Evolutionary conservation across 2,797 vertebrate species (phyloP).

Genomic region (Gymnothorax javanicus): DNA sequence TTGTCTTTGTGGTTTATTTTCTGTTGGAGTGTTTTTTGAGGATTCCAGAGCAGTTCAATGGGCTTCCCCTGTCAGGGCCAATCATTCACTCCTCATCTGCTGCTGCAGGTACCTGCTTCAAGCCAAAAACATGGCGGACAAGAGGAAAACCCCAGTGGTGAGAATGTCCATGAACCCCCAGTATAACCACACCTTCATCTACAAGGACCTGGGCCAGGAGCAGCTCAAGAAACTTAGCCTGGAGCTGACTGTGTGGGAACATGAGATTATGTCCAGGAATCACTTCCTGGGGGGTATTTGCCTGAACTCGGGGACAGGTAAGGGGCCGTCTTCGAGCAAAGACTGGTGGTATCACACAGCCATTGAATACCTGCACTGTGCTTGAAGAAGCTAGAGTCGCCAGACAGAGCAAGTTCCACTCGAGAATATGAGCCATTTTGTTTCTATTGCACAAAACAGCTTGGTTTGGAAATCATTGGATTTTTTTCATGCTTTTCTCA

Average conservation of each 20-base stretch:
- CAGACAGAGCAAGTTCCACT: too few species aligned
- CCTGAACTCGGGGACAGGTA: constrained; percentile 86
- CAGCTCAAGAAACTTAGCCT: constrained; percentile 84
- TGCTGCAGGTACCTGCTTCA: constrained; percentile 83
- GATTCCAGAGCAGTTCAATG: background rate
- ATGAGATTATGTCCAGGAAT: constrained; percentile 87
- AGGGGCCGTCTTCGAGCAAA: background rate
- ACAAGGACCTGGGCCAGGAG: constrained; percentile 79
- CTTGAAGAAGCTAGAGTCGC: too few species aligned
- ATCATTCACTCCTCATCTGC: background rate
- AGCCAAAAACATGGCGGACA: constrained; percentile 78
- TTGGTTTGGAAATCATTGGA: too few species aligned
- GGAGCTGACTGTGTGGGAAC: constrained; percentile 94
- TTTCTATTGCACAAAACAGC: too few species aligned
- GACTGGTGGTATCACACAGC: background rate
- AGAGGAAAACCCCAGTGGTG: constrained; percentile 88
- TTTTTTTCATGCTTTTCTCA: too few species aligned
- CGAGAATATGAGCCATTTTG: too few species aligned
- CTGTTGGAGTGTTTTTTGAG: too few species aligned
- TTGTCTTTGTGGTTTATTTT: too few species aligned
- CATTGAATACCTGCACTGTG: background rate
- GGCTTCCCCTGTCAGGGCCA: background rate
- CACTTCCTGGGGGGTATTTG: constrained; percentile 93
- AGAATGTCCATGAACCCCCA: constrained; percentile 94
- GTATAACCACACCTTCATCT: constrained; percentile 91